These are phyloP conservation scores for Hoplias malabaricus DNA, from an alignment of 2,113 vertebrate genomes.

Conservation along the genomic window DNA sequence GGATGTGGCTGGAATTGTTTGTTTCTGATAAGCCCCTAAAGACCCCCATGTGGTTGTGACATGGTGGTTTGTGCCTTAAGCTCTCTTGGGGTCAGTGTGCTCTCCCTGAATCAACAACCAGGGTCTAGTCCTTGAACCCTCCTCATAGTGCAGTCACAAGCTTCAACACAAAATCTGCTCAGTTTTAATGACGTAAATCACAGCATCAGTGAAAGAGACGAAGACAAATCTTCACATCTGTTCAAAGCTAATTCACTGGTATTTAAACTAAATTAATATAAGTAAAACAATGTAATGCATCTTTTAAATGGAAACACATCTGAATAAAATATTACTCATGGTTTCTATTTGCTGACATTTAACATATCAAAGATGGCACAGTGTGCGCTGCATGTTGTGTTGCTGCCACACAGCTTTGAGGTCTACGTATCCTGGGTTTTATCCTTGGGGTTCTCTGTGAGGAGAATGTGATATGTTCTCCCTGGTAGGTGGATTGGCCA, in stretches of 20 bases:
- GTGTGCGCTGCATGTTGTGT: too few relatives aligned
- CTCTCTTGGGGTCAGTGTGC: slow-evolving; percentile 7
- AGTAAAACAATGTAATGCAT: too few relatives aligned
- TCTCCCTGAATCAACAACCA: slow-evolving; percentile 27
- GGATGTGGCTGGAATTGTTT: slow-evolving; percentile 13
- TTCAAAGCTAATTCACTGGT: too few relatives aligned
- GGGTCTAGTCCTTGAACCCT: slow-evolving; percentile 7
- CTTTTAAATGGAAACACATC: too few relatives aligned
- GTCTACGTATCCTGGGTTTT: too few relatives aligned
- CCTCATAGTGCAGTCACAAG: neutral
- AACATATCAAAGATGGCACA: too few relatives aligned
- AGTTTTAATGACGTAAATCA: neutral
- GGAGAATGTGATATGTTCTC: neutral
- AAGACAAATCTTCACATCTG: neutral
- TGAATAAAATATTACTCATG: too few relatives aligned
- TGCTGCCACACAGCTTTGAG: too few relatives aligned
- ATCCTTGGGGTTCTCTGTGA: too few relatives aligned
- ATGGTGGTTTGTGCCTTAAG: neutral
- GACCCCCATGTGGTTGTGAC: neutral
- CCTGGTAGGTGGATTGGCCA: too few relatives aligned
- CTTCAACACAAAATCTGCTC: neutral
- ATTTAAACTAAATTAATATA: too few relatives aligned
- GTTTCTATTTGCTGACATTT: too few relatives aligned
- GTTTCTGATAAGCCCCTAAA: slow-evolving; percentile 9
- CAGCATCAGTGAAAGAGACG: neutral